These are phyloP conservation scores for Anarrhichthys ocellatus DNA, from an alignment of 2,113 vertebrate genomes.

Conservation along the genomic window DNA sequence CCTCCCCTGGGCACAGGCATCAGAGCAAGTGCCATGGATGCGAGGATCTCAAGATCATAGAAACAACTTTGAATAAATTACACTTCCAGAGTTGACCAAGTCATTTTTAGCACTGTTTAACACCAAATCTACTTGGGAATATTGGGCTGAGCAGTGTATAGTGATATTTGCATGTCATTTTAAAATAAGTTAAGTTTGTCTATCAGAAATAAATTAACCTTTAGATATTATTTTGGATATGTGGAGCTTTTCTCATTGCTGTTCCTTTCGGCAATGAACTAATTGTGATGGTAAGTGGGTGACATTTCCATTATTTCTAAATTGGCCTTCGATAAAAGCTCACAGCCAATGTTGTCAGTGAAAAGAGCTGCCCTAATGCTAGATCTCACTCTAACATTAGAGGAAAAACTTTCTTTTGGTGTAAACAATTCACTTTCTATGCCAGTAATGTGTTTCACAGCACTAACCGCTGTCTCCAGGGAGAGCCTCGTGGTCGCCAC, in stretches of 20 bases:
- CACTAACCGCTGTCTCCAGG: conserved; percentile 36
- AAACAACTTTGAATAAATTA: conserved; percentile 53
- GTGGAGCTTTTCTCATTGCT: background rate
- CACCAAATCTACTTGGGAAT: background rate
- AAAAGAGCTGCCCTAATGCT: background rate
- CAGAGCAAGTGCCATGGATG: conserved; percentile 52
- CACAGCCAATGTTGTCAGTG: background rate
- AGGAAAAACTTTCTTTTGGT: conserved; percentile 33
- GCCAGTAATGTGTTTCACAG: conserved; percentile 42
- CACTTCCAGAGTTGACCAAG: conserved; percentile 24
- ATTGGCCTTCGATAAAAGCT: background rate
- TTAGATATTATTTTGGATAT: background rate
- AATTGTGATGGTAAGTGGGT: background rate
- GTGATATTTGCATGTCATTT: background rate
- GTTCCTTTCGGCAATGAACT: background rate
- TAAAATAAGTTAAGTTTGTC: background rate
- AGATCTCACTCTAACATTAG: conserved; percentile 1
- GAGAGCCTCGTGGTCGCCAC: conserved; percentile 40
- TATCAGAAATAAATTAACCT: background rate
- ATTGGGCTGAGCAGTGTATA: background rate
- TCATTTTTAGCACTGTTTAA: background rate
- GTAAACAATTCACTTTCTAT: conserved; percentile 44
- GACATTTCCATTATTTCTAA: background rate
- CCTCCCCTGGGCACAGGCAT: conserved; percentile 56
- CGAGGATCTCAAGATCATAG: conserved; percentile 59